Evolutionary conservation across 2,888 invertebrate genomes (phyloP), one percentile per base, ranked within the genome.

Genomic region (Periphyllus acericola): DNA sequence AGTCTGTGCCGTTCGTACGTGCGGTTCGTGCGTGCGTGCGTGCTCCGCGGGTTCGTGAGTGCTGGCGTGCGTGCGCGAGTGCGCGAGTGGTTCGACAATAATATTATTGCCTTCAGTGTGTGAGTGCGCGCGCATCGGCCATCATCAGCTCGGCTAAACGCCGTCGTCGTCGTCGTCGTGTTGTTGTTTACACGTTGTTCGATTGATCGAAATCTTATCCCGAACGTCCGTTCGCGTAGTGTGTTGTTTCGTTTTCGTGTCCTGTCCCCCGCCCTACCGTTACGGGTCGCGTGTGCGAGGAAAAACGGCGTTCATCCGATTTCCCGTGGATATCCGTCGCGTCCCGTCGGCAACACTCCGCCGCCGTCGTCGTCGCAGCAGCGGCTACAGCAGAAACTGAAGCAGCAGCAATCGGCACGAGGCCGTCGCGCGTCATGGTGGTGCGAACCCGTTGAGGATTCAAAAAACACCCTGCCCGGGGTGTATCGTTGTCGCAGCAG

Each of bases 31-130:
- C 19, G 34, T 4, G 66, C 46, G 25, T 46, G 8, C 19, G 19
- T 46, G 21, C 29, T 40, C 32, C 55, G 75, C 75, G 75, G n/a
- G n/a, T n/a, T 8, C 40, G 36, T 11, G 40, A 40, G 25, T 36
- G 14, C 29, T 2, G 32, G 11, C 11, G 60, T 83, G 76, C n/a
- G 84, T 32, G 6, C 9, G 52, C 40, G 40, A 14, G 78, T 21
- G 46, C 32, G 71, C 25, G 60, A 40, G 66, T 29, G 60, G 71
- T 36, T 29, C 32, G 76, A 76, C 78, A 68, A 79, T 71, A 79
- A 68, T 85, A 78, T 55, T 86, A 78, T 85, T 71, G 85, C 85
- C 55, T 32, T 60, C 86, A 86, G 86, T 86, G 86, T 79, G 78
- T 71, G 79, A 86, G 36, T 85, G 85, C 79, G 86, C 72, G 86